These are phyloP conservation scores for Oreonectes daqikongensis DNA, from an alignment of 2,797 vertebrate species.

Conservation along the genomic window DNA sequence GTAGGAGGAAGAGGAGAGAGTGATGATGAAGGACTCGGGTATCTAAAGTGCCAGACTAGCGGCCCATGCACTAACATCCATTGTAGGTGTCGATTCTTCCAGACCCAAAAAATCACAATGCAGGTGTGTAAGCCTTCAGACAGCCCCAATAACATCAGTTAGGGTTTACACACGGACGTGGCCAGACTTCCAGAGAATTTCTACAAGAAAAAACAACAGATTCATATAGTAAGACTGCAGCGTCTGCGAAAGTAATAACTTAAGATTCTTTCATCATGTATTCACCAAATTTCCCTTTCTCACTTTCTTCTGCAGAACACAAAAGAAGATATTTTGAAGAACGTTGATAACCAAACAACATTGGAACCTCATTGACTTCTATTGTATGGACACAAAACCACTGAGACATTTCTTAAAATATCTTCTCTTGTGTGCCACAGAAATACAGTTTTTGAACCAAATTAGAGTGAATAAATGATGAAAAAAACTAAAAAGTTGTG, in stretches of 20 bases:
- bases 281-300: too few relatives aligned
- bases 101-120: constrained; percentile 23
- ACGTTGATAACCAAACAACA: too few relatives aligned
- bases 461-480: too few relatives aligned
- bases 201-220: constrained; percentile 70
- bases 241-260: background rate
- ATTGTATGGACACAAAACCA: too few relatives aligned
- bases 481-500: too few relatives aligned
- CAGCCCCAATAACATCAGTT: constrained; percentile 57
- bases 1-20: constrained; percentile 66
- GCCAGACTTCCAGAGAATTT: constrained; percentile 74
- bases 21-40: constrained; percentile 67
- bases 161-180: constrained; percentile 75
- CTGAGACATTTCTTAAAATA: too few relatives aligned
- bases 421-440: too few relatives aligned
- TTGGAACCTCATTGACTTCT: too few relatives aligned
- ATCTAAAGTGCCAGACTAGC: constrained; percentile 62
- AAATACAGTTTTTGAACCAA: too few relatives aligned
- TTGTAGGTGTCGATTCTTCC: constrained; percentile 28
- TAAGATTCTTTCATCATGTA: too few relatives aligned
- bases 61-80: constrained; percentile 61
- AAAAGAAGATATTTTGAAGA: too few relatives aligned
- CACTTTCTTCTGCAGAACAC: too few relatives aligned
- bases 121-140: constrained; percentile 38
- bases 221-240: background rate